Evolutionary conservation across 2,113 vertebrate genomes (phyloP), one percentile per base, ranked within the genome.

Genomic region (Corvus moneduloides): DNA sequence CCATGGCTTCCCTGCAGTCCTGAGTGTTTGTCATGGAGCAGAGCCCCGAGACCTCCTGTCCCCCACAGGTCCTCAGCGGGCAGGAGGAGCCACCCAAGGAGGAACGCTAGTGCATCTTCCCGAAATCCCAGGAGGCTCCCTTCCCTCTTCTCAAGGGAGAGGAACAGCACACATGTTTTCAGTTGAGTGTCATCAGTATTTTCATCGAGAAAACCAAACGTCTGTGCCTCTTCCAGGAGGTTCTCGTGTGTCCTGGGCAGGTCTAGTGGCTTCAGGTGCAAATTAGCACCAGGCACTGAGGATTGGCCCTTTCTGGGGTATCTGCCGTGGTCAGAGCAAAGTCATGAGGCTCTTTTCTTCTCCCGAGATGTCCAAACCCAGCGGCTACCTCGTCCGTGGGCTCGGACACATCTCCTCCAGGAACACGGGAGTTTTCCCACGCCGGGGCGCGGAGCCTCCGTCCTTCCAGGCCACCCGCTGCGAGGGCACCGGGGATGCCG

Each of bases 1-100:
- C 98, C 98, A 98, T 98, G 32, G 89, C 76, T 90, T n/a, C 74
- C 46, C 15, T 27, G 26, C 89, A 67, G 26, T 72, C 87, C 69
- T 21, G 46, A 1, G 62, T 3, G 56, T 94, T 91, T 5, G 96
- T 97, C 95, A 84, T 90, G 84, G 41, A 43, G 92, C 89, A 66
- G 85, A 48, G 35, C 54, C 48, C 7, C 4, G 1, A 63, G 44
- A 7, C 55, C 32, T 72, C 28, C 77, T 4, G 54, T 14, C 11
- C 35, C n/a, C n/a, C 9, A 0, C 11, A 1, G 76, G 1, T 1
- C 23, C 33, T 15, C 76, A 3, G 49, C 0, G 1, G 51, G 41
- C 37, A 16, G 62, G 16, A 52, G n/a, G n/a, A 8, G 33, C 19
- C 12, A 52, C 35, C 7, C 37, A 0, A 18, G 1, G 5, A 35